phyloP scores from a whole-genome alignment of 2,888 invertebrate genomes.

The Gymnoscelis rufifasciata region DNA sequence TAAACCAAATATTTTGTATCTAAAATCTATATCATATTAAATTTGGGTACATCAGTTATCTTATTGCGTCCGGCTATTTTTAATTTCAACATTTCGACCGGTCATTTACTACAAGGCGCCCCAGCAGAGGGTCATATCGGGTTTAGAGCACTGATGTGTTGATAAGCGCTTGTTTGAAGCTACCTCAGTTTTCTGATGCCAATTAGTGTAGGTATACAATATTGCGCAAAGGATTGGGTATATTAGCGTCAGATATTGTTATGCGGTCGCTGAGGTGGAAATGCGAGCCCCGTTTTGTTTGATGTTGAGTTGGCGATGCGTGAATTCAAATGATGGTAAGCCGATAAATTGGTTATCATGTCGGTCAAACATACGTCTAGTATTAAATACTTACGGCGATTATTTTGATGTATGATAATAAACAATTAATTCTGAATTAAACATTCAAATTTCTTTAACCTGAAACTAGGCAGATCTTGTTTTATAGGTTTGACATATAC shows the following conservation, averaged over 20 bases:
- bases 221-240: constrained; percentile 66
- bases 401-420: background rate
- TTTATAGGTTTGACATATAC: no score
- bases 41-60: no score
- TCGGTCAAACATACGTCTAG: constrained; percentile 1
- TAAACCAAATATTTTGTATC: no score
- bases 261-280: constrained; percentile 57
- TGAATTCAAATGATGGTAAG: constrained; percentile 25
- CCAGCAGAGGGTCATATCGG: constrained; percentile 22
- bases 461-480: background rate
- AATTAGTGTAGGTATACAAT: constrained; percentile 69
- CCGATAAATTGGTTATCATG: constrained; percentile 18
- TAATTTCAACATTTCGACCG: no score
- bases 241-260: constrained; percentile 76
- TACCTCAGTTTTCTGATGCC: constrained; percentile 73
- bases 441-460: no score
- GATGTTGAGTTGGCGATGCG: constrained; percentile 28
- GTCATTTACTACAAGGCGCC: no score
- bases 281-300: constrained; percentile 26
- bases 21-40: no score
- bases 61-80: background rate
- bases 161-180: constrained; percentile 71
- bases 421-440: no score
- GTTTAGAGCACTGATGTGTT: constrained; percentile 55
- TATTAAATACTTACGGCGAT: background rate